Evolutionary conservation across 2,888 invertebrate genomes (phyloP).

Genomic region (Augochlorella aurata): DNA sequence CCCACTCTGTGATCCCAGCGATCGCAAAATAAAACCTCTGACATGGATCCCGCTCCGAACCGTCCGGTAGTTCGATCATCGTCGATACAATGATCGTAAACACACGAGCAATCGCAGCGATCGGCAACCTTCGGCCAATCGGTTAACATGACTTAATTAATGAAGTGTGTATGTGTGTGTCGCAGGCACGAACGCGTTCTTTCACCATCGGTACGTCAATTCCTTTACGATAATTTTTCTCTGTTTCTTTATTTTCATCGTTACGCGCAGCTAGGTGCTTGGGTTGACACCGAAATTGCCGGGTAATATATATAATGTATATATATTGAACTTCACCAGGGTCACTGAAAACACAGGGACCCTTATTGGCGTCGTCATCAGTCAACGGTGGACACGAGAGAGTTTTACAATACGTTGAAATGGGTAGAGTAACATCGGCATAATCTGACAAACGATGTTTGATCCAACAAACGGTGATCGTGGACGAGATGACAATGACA

Average conservation of each 20-base stretch:
- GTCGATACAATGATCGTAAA: neutral
- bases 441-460: constrained; percentile 35
- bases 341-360: constrained; percentile 15
- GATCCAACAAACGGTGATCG: constrained; percentile 46
- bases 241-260: constrained; percentile 12
- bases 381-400: constrained; percentile 54
- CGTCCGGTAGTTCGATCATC: neutral
- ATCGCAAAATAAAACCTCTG: neutral
- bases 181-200: constrained; percentile 68
- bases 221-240: constrained; percentile 50
- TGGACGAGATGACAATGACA: constrained; percentile 53
- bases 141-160: constrained; percentile 46
- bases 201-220: constrained; percentile 69
- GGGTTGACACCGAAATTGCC: constrained; percentile 33
- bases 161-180: constrained; percentile 35
- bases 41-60: neutral
- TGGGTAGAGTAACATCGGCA: constrained; percentile 42
- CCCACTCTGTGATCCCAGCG: neutral
- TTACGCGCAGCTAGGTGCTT: constrained; percentile 15
- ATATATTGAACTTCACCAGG: constrained; percentile 36
- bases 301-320: constrained; percentile 14
- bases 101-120: neutral
- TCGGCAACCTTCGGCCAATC: constrained; percentile 33
- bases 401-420: constrained; percentile 37
- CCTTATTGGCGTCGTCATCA: constrained; percentile 41